A percentile compares a stretch with the other conserved stretches of the same genome.
Evolutionary conservation across 2,113 vertebrate species (phyloP).

Genomic region (Xiphophorus maculatus): DNA sequence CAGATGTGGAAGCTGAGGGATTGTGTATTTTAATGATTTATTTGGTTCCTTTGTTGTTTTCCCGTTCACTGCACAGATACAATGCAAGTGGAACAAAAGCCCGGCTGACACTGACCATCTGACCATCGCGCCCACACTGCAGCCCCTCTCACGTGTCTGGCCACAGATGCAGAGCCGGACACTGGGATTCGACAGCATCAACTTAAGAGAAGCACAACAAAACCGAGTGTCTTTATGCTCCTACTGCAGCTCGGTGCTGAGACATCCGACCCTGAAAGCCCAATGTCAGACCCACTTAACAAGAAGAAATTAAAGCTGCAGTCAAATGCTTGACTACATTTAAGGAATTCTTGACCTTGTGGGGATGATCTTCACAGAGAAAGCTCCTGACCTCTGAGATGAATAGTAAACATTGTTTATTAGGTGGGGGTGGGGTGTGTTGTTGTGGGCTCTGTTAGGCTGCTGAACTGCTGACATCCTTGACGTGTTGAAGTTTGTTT

Average conservation of each 20-base stretch:
- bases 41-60: conserved; percentile 75
- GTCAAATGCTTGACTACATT: conserved; percentile 41
- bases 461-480: conserved; percentile 53
- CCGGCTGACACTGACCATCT: conserved; percentile 74
- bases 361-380: conserved; percentile 51
- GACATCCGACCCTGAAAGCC: conserved; percentile 41
- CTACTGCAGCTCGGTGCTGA: conserved; percentile 13
- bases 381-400: conserved; percentile 70
- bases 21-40: conserved; percentile 76
- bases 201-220: conserved; percentile 3
- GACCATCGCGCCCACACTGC: conserved; percentile 69
- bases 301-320: conserved; percentile 2
- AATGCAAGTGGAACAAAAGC: conserved; percentile 75
- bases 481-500: conserved; percentile 66
- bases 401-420: conserved; percentile 68
- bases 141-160: conserved; percentile 53
- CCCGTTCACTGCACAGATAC: conserved; percentile 75
- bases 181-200: conserved; percentile 33
- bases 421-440: conserved; percentile 12
- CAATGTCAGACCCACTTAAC: conserved; percentile 55
- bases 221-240: background rate
- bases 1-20: conserved; percentile 72
- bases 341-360: conserved; percentile 71
- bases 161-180: conserved; percentile 45
- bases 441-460: conserved; percentile 35